A percentile compares a stretch with the other conserved stretches of the same genome.
phyloP scores from a whole-genome alignment of 2,888 invertebrate species.

The Drosophila flavopinicola region DNA sequence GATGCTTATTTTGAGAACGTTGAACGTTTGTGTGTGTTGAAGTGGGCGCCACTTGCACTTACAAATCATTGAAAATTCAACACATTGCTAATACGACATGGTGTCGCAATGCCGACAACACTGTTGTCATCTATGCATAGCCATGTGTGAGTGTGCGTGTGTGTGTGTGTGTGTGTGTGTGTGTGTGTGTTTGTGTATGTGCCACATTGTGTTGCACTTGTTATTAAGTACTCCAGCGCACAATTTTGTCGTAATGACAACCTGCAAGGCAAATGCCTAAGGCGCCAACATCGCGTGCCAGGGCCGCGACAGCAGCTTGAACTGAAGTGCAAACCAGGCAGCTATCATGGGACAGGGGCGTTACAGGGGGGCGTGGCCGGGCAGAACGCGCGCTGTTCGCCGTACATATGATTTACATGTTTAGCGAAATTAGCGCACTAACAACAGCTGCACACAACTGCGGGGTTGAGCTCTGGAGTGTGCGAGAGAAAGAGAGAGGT shows the following conservation, averaged over 20 bases:
- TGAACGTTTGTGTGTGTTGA: slow-evolving; percentile 34
- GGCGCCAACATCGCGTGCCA: slow-evolving; percentile 75
- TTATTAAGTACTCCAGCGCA: slow-evolving; percentile 76
- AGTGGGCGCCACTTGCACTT: slow-evolving; percentile 62
- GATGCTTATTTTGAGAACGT: slow-evolving; percentile 17
- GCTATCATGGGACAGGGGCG: slow-evolving; percentile 5
- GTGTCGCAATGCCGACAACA: slow-evolving; percentile 53
- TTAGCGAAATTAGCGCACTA: slow-evolving; percentile 79
- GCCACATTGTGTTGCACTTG: slow-evolving; percentile 78
- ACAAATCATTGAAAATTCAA: slow-evolving; percentile 77
- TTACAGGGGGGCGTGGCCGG: slow-evolving; percentile 34
- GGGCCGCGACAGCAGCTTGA: slow-evolving; percentile 69
- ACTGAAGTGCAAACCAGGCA: slow-evolving; percentile 57
- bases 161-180: slow-evolving; percentile 4
- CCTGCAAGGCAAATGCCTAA: slow-evolving; percentile 76
- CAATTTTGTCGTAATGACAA: slow-evolving; percentile 78
- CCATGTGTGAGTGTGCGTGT: slow-evolving; percentile 3
- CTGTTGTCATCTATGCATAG: slow-evolving; percentile 45
- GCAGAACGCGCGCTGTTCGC: slow-evolving; percentile 33
- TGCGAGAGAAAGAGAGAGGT: neutral
- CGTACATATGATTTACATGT: slow-evolving; percentile 78
- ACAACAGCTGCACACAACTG: slow-evolving; percentile 67
- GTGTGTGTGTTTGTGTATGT: slow-evolving; percentile 38
- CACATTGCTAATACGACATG: slow-evolving; percentile 76
- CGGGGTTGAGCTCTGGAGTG: too few species aligned